A percentile compares a stretch with the other conserved stretches of the same genome.
These are phyloP conservation scores for Pachyrhynchus sulphureomaculatus DNA, from an alignment of 1,140 invertebrate species.

Conservation along the genomic window DNA sequence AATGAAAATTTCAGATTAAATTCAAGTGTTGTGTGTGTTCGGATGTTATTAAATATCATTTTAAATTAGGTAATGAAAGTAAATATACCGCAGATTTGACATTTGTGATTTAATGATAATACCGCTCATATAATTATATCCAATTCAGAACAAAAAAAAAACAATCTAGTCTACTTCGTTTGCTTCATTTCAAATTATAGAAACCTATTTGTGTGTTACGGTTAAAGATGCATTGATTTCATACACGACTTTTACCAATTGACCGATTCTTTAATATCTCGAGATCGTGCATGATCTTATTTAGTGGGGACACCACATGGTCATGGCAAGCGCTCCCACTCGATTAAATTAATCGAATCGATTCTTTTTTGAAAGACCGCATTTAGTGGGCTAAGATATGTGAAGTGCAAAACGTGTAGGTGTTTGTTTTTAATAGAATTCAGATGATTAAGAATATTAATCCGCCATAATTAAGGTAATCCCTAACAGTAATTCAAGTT, in stretches of 20 bases:
- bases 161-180: too few species aligned
- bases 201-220: background rate
- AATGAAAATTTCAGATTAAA: too few species aligned
- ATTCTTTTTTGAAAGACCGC: slow-evolving; percentile 5
- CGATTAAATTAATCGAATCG: slow-evolving; percentile 12
- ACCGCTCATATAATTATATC: too few species aligned
- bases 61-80: background rate
- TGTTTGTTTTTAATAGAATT: slow-evolving; percentile 9
- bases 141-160: too few species aligned
- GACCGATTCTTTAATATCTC: slow-evolving; percentile 18
- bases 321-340: slow-evolving; percentile 17
- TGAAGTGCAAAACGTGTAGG: slow-evolving; percentile 16
- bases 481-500: too few species aligned
- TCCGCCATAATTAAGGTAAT: too few species aligned
- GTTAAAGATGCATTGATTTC: slow-evolving; percentile 17
- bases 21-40: too few species aligned
- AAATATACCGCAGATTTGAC: background rate
- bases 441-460: slow-evolving; percentile 1
- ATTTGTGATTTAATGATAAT: background rate
- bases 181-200: slow-evolving; percentile 3
- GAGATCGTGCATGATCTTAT: slow-evolving; percentile 22
- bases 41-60: too few species aligned
- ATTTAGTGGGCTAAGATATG: background rate
- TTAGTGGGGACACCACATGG: slow-evolving; percentile 23
- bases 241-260: slow-evolving; percentile 20